Evolutionary conservation across 2,888 invertebrate genomes (phyloP).

Genomic region (Nemotelus nigrinus): DNA sequence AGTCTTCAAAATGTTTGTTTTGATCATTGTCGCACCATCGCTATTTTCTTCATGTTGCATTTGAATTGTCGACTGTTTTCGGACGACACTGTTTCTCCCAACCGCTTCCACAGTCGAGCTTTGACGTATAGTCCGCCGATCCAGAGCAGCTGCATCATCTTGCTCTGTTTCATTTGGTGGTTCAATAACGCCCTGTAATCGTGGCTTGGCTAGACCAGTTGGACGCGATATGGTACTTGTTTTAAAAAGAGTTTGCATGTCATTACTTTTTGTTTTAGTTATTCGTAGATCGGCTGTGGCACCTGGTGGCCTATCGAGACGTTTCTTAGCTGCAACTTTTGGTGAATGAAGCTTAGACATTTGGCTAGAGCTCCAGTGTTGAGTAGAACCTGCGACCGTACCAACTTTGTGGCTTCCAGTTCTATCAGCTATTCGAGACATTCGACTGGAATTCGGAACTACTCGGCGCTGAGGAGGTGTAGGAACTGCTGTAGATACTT

Average conservation of each 20-base stretch:
- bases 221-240: background rate
- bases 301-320: background rate
- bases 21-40: background rate
- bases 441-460: no score
- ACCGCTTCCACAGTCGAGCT: background rate
- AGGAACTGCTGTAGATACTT: no score
- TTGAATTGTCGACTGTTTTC: conserved; percentile 18
- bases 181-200: background rate
- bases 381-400: no score
- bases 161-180: no score
- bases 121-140: conserved; percentile 13
- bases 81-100: background rate
- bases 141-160: background rate
- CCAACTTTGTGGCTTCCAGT: no score
- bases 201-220: background rate
- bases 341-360: background rate
- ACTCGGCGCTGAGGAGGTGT: no score
- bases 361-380: no score
- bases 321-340: background rate
- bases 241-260: background rate
- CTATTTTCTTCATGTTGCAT: conserved; percentile 13
- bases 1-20: conserved; percentile 13
- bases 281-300: conserved; percentile 6
- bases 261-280: background rate
- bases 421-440: no score